Conservation (phyloP, 2,888 invertebrate genomes). For the Crocallis elinguaria region DNA sequence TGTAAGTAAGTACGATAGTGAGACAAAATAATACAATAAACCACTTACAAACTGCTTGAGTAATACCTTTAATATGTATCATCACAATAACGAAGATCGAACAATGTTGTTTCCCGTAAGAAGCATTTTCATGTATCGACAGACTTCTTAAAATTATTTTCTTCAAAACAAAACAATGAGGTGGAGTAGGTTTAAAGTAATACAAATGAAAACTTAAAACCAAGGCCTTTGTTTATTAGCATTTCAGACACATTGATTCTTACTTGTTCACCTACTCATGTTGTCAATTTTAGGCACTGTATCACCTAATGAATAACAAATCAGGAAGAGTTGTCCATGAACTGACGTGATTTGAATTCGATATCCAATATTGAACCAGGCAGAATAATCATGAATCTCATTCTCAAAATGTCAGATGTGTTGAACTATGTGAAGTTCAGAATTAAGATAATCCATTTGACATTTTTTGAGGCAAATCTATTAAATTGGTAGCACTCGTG, state of each 20-base stretch:
- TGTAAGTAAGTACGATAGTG: no score
- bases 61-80: no score
- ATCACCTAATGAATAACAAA: conserved; percentile 14
- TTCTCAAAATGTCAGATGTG: not conserved
- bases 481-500: no score
- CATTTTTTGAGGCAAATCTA: not conserved
- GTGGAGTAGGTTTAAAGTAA: not conserved
- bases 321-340: conserved; percentile 2
- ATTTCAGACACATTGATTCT: conserved; percentile 12
- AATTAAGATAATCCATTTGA: not conserved
- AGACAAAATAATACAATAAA: no score
- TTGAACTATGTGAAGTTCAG: not conserved
- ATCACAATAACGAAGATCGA: no score
- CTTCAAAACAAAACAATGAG: not conserved
- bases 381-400: not conserved
- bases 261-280: conserved; percentile 15
- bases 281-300: conserved; percentile 13
- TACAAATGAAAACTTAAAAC: not conserved
- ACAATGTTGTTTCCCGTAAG: no score
- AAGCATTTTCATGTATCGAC: no score
- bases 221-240: conserved; percentile 11
- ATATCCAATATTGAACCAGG: not conserved
- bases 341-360: conserved; percentile 9
- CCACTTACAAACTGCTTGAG: no score
- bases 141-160: no score